phyloP scores from a whole-genome alignment of 2,113 vertebrate genomes.

The Pipra filicauda region DNA sequence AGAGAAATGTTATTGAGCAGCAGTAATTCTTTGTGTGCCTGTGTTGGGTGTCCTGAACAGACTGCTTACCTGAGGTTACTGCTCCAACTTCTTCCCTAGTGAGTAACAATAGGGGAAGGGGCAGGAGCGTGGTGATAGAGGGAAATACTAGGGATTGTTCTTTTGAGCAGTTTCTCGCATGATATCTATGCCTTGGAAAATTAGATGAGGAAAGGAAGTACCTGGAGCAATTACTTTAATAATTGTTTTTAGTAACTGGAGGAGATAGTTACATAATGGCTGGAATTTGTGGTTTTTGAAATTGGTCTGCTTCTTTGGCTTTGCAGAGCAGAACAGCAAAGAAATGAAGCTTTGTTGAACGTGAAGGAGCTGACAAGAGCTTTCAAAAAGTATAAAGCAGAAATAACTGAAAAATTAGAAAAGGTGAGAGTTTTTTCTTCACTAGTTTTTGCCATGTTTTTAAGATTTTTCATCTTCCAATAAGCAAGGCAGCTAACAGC shows the following conservation, averaged over 20 bases:
- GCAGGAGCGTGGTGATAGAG: accelerated
- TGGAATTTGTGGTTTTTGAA: background rate
- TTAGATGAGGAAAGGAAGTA: background rate
- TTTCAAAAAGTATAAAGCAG: slow-evolving; percentile 86
- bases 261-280: background rate
- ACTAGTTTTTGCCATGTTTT: background rate
- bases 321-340: slow-evolving; percentile 88
- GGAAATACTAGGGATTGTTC: background rate
- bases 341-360: slow-evolving; percentile 88
- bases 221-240: background rate
- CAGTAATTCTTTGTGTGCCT: background rate
- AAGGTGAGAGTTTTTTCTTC: slow-evolving; percentile 70
- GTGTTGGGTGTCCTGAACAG: background rate
- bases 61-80: background rate
- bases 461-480: background rate
- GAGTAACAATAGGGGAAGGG: background rate
- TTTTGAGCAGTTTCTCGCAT: background rate
- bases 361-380: slow-evolving; percentile 84
- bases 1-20: background rate
- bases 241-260: background rate
- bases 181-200: background rate
- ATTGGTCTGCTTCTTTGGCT: background rate
- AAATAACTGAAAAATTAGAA: slow-evolving; percentile 79
- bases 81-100: background rate
- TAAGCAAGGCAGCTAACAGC: background rate